Base-by-base conservation (phyloP, 2,797 vertebrate species). In the Cryptoblepharus egeriae region DNA sequence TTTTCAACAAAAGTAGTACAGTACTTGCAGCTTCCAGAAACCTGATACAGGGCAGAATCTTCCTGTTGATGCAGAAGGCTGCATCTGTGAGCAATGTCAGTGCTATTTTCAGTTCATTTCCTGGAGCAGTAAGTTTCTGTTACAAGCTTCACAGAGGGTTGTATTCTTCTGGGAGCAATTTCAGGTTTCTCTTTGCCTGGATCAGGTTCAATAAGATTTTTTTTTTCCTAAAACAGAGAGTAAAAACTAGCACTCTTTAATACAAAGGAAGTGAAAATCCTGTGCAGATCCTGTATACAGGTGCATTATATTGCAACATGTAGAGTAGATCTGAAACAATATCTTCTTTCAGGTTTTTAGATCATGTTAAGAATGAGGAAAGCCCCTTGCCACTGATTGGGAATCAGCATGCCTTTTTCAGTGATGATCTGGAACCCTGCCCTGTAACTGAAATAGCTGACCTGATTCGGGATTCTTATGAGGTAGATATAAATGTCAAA, bases 381-480 rank as follows among this genome's bases (percentile, higher is more conserved):
- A 96, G 96, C 83, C 96, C 94, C 3, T 92, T 95, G 32, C 93
- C 94, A 60, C 89, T 93, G 0, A 88, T 92, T 39, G 93, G 95
- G 83, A 96, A 95, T 88, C 94, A 95, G 90, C 88, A 94, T 18
- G 87, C 93, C 26, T 84, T 95, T 91, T 96, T 96, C 82, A 93
- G 92, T 0, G 93, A 96, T 0, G 92, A 96, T 74, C 93, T 94
- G 58, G 95, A 94, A 32, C 75, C 95, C 8, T 88, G 92, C 71
- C 91, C 91, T 9, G 94, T 94, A 91, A 95, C 95, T 0, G 97
- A 97, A 92, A 98, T 99, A 93, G 96, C 96, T 0, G 92, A 97
- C 80, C 95, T 99, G 82, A 97, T 99, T 91, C 97, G 95, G 1
- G 96, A 98, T 79, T 96, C 98, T 22, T 97, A 97, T 10, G 97